Base-by-base conservation (phyloP, 2,113 vertebrate species). In the Actenoides lindsayi region DNA sequence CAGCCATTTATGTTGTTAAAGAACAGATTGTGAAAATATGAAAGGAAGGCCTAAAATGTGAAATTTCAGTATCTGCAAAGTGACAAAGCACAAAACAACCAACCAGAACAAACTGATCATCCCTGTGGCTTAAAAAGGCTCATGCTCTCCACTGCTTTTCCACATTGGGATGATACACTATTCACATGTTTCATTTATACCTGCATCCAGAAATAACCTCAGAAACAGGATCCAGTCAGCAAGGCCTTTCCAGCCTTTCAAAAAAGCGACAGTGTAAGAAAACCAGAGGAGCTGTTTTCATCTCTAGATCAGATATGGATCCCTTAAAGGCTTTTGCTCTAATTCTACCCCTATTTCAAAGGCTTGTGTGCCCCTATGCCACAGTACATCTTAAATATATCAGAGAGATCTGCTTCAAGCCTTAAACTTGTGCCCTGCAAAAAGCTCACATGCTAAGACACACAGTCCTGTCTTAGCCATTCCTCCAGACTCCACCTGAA, bases 391-490 rank as follows among this genome's bases (percentile, higher is more conserved):
- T 68, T 42, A 15, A 71, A 42, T 5, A 37, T 6, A 33, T 16
- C 2, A 10, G 6, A n/a, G 13, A 35, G 16, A n/a, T 25, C 35
- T 78, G 10, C 27, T 51, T 59, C 64, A 42, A 51, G 73, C 12
- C 27, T 87, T 35, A 23, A 17, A 17, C 17, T 64, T 56, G 6
- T 4, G 30, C 19, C 17, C 33, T 18, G 11, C 31, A 67, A 14
- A 83, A 50, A 50, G 5, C 16, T 73, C 53, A 51, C 10, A 3
- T 6, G 6, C 16, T 17, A 33, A 28, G 25, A n/a, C 27, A 16
- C 6, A 9, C 1, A 6, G 24, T 18, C 39, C 37, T 41, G 11
- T 51, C 35, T 50, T 7, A 50, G 20, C 41, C 0, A 0, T 21
- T 70, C 9, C 24, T 50, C 35, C 64, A 44, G 35, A 25, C 23